Percentiles rank a stretch among this genome's conserved stretches.
phyloP scores from a whole-genome alignment of 2,888 invertebrate species.

The Keiferia lycopersicella region DNA sequence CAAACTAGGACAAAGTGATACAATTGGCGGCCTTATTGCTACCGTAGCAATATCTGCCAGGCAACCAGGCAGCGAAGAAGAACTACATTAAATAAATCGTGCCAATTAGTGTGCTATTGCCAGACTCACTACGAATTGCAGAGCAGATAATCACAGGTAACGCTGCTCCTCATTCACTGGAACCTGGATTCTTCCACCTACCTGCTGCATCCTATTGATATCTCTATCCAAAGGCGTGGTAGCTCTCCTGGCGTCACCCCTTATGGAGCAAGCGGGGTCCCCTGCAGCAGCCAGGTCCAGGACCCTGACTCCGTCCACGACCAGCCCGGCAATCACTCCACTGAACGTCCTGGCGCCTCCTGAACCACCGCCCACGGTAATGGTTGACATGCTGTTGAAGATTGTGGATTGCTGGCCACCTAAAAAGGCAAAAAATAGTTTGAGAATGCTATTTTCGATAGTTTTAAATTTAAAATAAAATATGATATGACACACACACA shows the following conservation, averaged over 20 bases:
- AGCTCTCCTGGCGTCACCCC: conserved; percentile 92
- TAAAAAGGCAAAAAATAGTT: conserved; percentile 52
- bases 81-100: too few relatives aligned
- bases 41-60: too few relatives aligned
- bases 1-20: too few relatives aligned
- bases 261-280: conserved; percentile 87
- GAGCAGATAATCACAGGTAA: too few relatives aligned
- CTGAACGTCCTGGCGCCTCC: conserved; percentile 90
- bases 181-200: conserved; percentile 51
- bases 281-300: conserved; percentile 93
- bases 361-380: conserved; percentile 90
- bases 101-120: too few relatives aligned
- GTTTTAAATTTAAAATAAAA: too few relatives aligned
- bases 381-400: conserved; percentile 95
- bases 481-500: too few relatives aligned
- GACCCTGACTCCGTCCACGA: conserved; percentile 91
- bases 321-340: conserved; percentile 94
- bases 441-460: background rate
- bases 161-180: too few relatives aligned
- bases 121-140: too few relatives aligned
- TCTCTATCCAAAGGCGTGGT: conserved; percentile 88
- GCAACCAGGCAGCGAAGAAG: too few relatives aligned
- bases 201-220: conserved; percentile 94
- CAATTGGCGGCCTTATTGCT: too few relatives aligned
- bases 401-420: conserved; percentile 92